Evolutionary conservation across 2,888 invertebrate genomes (phyloP), one percentile per base, ranked within the genome.

Genomic region (Odontothrips loti): DNA sequence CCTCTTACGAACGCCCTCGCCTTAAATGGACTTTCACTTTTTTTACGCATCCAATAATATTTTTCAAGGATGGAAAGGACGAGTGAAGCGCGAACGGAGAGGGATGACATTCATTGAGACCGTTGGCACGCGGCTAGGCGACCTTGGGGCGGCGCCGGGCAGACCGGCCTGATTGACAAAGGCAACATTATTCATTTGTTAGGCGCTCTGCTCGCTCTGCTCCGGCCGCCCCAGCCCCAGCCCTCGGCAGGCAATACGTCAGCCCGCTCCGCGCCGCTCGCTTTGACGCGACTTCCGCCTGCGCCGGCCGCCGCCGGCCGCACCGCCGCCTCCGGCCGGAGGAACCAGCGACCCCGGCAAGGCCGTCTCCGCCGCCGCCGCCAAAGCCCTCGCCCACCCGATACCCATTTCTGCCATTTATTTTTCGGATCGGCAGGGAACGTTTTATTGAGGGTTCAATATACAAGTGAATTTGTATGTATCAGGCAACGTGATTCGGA

Each of bases 131-230:
- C 58, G 34, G 34, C 34, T 4, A 2, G 34, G 2, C 34, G 34
- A 43, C 34, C 34, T 43, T 43, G 34, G 34, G 6, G 15, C 51
- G 51, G 6, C 20, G 51, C 51, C 20, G 15, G 9, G 58, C 58
- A 11, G 68, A 75, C 68, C 68, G 27, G 68, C 23, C 27, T 75
- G 68, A 75, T 75, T 75, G 68, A 75, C 68, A 75, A 75, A 75
- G 23, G 68, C 23, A 75, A 58, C 68, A 27, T 75, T 75, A 75
- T 27, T 58, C 58, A 58, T 58, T 58, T 58, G 58, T 20, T 17
- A 58, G 58, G 58, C 17, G 20, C 12, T 15, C 58, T 58, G 12
- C 58, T 11, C 58, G 20, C 6, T 15, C 12, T 2, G 20, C 58
- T 17, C 58, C 17, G n/a, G 15, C 58, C 17, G 6, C 58, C 15